phyloP scores from a whole-genome alignment of 2,797 vertebrate genomes.

The Galago senegalensis region DNA sequence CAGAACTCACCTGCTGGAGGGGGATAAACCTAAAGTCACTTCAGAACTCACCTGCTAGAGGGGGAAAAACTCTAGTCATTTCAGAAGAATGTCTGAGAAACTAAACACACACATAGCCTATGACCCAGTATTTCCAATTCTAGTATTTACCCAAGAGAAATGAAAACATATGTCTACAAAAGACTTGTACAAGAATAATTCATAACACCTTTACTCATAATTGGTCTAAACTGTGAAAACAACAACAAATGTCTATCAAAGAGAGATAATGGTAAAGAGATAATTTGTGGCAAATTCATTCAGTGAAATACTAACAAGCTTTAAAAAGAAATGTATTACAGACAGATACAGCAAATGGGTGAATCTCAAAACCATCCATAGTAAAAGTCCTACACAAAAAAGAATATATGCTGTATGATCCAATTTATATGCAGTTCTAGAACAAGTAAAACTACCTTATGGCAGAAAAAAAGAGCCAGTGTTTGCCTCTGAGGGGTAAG shows the following conservation, averaged over 20 bases:
- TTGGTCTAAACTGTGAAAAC: not conserved
- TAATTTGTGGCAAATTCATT: not conserved
- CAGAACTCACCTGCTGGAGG: not conserved
- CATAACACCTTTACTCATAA: conserved; percentile 25
- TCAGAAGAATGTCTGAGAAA: not conserved
- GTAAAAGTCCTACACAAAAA: conserved; percentile 38
- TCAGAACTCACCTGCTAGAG: too few species aligned
- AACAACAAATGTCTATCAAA: not conserved
- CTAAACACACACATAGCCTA: not conserved
- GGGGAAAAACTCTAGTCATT: not conserved
- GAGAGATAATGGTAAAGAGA: not conserved
- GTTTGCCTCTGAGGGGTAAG: not conserved
- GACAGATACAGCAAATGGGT: not conserved
- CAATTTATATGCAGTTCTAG: not conserved
- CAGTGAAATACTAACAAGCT: not conserved
- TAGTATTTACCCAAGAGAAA: conserved; percentile 1
- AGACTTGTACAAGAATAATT: conserved; percentile 12
- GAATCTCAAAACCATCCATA: not conserved
- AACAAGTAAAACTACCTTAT: not conserved
- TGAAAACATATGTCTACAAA: not conserved
- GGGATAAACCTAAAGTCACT: not conserved
- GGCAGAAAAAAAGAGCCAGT: not conserved
- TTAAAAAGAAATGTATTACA: conserved; percentile 20
- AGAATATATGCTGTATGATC: too few species aligned
- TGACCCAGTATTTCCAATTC: not conserved